phyloP scores from a whole-genome alignment of 2,113 vertebrate species.

The Semnopithecus entellus region DNA sequence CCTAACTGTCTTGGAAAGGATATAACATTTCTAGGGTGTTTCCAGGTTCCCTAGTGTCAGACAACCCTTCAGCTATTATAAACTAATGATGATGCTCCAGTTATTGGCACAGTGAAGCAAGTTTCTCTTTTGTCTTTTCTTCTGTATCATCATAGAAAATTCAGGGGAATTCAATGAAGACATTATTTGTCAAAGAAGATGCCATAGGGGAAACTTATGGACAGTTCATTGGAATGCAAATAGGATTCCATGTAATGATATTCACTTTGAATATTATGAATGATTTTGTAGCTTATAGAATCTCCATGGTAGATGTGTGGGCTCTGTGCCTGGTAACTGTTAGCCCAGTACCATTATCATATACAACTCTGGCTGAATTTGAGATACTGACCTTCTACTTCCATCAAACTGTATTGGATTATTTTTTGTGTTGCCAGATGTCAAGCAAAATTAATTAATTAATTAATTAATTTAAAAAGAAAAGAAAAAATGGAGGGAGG shows the following conservation, averaged over 20 bases:
- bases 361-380: constrained; percentile 58
- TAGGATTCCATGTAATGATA: constrained; percentile 48
- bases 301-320: background rate
- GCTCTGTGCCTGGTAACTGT: constrained; percentile 65
- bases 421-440: constrained; percentile 70
- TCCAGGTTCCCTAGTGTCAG: background rate
- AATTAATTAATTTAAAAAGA: background rate
- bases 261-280: constrained; percentile 65
- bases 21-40: background rate
- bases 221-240: constrained; percentile 59
- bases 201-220: constrained; percentile 46
- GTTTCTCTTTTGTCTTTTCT: constrained; percentile 21
- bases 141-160: constrained; percentile 41
- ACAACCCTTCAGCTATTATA: constrained; percentile 21
- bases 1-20: background rate
- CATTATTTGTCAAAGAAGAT: constrained; percentile 67
- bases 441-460: background rate
- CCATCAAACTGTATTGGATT: constrained; percentile 69
- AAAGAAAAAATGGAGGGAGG: background rate
- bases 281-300: background rate
- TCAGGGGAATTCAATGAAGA: constrained; percentile 61
- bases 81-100: constrained; percentile 41
- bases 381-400: constrained; percentile 67
- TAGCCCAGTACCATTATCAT: constrained; percentile 14
- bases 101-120: constrained; percentile 46